Conservation (phyloP, 92 coral and sea anemone genomes). For the Bergia sp. region DNA sequence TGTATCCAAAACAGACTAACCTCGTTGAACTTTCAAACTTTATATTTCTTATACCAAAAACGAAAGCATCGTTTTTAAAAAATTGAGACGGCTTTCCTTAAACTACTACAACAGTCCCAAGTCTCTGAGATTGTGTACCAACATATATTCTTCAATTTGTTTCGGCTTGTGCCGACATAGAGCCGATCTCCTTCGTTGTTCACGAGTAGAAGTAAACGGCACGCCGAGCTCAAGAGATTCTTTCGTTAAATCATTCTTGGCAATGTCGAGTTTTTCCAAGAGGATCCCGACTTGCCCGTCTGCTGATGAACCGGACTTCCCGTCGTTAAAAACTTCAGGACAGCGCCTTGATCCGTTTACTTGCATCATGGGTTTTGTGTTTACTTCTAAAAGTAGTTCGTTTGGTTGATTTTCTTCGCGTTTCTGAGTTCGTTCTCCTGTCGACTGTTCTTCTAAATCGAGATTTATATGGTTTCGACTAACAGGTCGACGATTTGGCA, state of each 20-base stretch:
- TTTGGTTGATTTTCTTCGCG: background rate
- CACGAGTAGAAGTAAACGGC: constrained; percentile 75
- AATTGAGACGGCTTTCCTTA: background rate
- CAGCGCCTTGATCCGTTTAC: background rate
- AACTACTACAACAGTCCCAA: constrained; percentile 64
- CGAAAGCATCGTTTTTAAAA: no score
- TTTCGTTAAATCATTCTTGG: constrained; percentile 64
- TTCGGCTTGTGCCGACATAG: constrained; percentile 77
- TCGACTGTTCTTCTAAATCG: background rate
- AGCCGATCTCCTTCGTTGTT: constrained; percentile 79
- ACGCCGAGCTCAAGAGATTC: constrained; percentile 39
- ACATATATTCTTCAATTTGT: constrained; percentile 81
- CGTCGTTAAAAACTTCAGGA: background rate
- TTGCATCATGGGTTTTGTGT: background rate
- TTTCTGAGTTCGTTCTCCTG: background rate
- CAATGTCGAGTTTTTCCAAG: constrained; percentile 73
- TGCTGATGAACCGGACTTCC: background rate
- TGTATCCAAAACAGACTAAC: background rate
- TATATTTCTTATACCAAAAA: no score
- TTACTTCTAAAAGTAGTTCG: background rate
- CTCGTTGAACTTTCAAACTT: background rate
- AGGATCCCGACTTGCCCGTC: constrained; percentile 56
- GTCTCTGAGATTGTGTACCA: constrained; percentile 78
- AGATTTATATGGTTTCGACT: constrained; percentile 6
- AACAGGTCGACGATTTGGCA: background rate